Evolutionary conservation across 2,797 vertebrate species (phyloP), one percentile per base, ranked within the genome.

Genomic region (Acrossocheilus wenchowensis): DNA sequence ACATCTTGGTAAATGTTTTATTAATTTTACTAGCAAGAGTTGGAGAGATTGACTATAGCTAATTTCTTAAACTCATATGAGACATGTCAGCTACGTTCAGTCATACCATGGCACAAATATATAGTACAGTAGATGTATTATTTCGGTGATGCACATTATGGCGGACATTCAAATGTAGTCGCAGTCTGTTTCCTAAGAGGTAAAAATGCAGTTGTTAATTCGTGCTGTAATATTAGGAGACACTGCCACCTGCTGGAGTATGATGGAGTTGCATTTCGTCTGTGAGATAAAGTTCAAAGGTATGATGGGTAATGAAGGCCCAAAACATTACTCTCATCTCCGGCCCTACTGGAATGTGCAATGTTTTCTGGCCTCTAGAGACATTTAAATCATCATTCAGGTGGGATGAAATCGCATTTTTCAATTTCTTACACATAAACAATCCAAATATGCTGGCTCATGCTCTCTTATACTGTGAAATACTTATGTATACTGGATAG

Each of bases 181-280:
- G 3, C 17, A 45, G 21, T 34, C 8, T 30, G 9, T 80, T 23
- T 66, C 3, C 11, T 66, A 11, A 17, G 10, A 23, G 12, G 0
- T 30, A 45, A 62, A 79, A 26, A 60, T 19, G 5, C 17, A 14
- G 39, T 19, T 19, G 48, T 41, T 12, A 8, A n/a, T 4, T 41
- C 73, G 3, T 12, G 19, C 23, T 6, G 45, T 17, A 48, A 36
- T 78, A 11, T 77, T 81, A 39, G 64, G 19, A 48, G 6, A 39
- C 36, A 41, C 26, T 50, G 52, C 3, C 73, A 72, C 50, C 87
- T 82, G 36, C 73, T 86, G 79, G 39, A 43, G 26, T 2, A 3
- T 26, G 34, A 57, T n/a, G 26, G 34, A 82, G 41, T 45, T 85
- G 83, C 78, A 78, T 11, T 30, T 50, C 5, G 36, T 14, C 30